Percentiles rank a stretch among this genome's conserved stretches.
These are phyloP conservation scores for Copsychus sechellarum DNA, from an alignment of 2,113 vertebrate genomes.

Conservation along the genomic window DNA sequence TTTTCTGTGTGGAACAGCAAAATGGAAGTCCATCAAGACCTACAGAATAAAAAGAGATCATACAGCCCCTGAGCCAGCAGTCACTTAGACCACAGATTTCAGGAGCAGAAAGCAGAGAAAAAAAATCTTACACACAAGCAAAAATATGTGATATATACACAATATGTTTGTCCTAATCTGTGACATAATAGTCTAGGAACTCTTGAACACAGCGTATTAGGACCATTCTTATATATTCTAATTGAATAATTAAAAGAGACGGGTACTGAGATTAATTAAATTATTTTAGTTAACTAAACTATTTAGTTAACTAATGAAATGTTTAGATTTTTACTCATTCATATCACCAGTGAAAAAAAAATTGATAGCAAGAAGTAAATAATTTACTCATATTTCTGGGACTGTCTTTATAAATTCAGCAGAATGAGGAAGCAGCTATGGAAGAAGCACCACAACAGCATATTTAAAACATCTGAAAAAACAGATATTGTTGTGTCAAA, in stretches of 20 bases:
- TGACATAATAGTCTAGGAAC: neutral
- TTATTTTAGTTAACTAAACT: neutral
- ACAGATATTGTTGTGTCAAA: neutral
- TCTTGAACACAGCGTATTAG: neutral
- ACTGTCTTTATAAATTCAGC: neutral
- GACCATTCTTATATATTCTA: neutral
- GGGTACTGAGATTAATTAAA: neutral
- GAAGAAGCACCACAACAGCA: neutral
- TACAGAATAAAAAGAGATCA: neutral
- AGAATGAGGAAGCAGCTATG: neutral
- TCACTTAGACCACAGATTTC: neutral
- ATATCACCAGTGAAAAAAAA: neutral
- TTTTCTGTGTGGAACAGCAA: neutral
- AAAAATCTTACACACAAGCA: fast-evolving
- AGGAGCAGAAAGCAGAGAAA: neutral
- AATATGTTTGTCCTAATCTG: neutral
- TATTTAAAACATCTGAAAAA: neutral
- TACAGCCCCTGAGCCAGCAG: neutral
- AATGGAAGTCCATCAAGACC: neutral
- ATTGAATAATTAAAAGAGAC: neutral
- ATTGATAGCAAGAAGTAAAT: neutral
- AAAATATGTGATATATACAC: neutral
- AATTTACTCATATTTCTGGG: neutral
- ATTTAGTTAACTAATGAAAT: neutral
- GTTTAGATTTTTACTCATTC: neutral